Evolutionary conservation across 2,797 vertebrate genomes (phyloP), one percentile per base, ranked within the genome.

Genomic region (Pachyuromys duprasi): DNA sequence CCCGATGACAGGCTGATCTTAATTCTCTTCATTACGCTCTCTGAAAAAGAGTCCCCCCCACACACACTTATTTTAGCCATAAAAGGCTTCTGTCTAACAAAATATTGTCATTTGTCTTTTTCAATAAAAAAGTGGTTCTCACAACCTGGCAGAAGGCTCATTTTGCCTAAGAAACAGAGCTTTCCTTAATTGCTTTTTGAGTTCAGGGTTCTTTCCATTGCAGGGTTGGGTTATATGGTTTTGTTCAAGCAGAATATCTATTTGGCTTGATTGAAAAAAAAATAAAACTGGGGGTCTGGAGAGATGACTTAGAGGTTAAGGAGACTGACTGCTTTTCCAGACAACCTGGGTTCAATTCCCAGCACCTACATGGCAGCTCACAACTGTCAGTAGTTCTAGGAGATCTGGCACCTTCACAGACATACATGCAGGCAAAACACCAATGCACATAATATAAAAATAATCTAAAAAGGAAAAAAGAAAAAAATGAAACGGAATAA

Each of bases 401-500:
- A 49, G 7, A 49, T 49, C 49, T 11, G 49, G 11, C 8, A 49
- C 49, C 49, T 49, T 49, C 49, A 49, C 49, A 49, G 49, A 49
- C 9, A 49, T 49, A 49, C 49, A 49, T 11, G 49, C 49, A 49
- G 49, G 49, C 49, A 49, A 49, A 49, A 49, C 49, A 49, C 49
- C 49, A 49, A 49, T 49, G 49, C 49, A 49, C 49, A 49, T 49
- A 11, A 49, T 1, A 49, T 49, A 49, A 49, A 49, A 49, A 49
- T 49, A 49, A 49, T 49, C 49, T 49, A 49, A 49, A 49, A 49
- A 49, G 9, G 49, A 49, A 65, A 84, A 94, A 94, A 97, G 90
- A 94, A 90, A 92, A 95, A 95, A 95, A 90, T n/a, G 91, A 96
- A 96, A 36, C 67, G 70, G 42, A 60, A 67, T 93, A 31, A 84